Evolutionary conservation across 1,140 invertebrate genomes (phyloP), one percentile per base, ranked within the genome.

Genomic region (Drosophila pachea): DNA sequence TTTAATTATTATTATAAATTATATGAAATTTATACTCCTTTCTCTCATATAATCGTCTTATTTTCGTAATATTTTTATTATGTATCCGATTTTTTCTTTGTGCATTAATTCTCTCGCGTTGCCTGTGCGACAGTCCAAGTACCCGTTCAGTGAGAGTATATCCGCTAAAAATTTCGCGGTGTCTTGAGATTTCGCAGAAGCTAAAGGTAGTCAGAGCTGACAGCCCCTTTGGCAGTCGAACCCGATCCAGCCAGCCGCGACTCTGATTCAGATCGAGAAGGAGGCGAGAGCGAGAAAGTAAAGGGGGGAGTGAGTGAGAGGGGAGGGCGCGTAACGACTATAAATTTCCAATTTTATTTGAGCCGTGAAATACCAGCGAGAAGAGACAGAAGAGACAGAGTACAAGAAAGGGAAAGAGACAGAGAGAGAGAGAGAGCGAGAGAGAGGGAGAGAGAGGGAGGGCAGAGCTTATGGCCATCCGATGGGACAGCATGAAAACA

Each of bases 271-370:
- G 47, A 40, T 29, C 31, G 45, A 11, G 14, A 12, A 38, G 22
- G 11, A 38, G 0, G 40, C 5, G 7, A 31, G 42, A 11, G 14
- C 22, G 62, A 22, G 22, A 31, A 1, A 29, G 16, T 32, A 33
- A 16, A 42, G 52, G 45, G 36, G 16, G 45, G 45, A 56, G 9
- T 8, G 53, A 14, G 40, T 12, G 48, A 11, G 36, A 52, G 55
- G 35, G 50, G 31, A 31, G 59, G 50, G 52, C 54, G 47, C 69
- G 76, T 71, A 73, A 76, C 66, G 79, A 82, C 78, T 68, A 84
- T 87, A 87, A 87, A 87, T 87, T 87, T 77, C 31, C 65, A 74
- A 87, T 79, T 87, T 87, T 87, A 87, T 87, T 74, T 73, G 60
- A 60, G 70, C 74, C 63, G 43, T 61, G 66, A 43, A 45, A 53